Conservation (phyloP, 64 coral and sea anemone genomes). For the Platygyra sinensis region DNA sequence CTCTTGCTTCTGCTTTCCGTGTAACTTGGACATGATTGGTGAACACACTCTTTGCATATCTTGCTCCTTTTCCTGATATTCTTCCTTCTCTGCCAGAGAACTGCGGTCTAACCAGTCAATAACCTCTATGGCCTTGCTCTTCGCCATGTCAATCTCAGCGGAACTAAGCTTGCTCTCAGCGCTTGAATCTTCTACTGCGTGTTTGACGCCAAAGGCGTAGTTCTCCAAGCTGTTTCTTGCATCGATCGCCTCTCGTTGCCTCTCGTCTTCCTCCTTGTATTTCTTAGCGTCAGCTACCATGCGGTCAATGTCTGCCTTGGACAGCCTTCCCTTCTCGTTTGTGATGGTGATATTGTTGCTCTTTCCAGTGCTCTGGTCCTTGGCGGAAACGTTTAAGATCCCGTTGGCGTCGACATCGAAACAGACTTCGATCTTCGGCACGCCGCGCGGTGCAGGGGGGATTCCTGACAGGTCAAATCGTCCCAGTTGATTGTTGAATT, state of each 20-base stretch:
- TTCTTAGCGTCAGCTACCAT: slow-evolving; percentile 75
- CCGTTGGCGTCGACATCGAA: slow-evolving; percentile 85
- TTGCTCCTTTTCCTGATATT: slow-evolving; percentile 68
- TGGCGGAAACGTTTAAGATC: slow-evolving; percentile 76
- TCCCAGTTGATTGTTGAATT: slow-evolving; percentile 69
- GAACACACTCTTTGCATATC: slow-evolving; percentile 75
- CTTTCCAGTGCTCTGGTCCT: slow-evolving; percentile 77
- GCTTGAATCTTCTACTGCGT: slow-evolving; percentile 56
- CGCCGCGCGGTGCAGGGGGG: slow-evolving; percentile 73
- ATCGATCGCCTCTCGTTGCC: slow-evolving; percentile 48
- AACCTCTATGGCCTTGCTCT: slow-evolving; percentile 56
- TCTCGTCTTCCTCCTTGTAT: slow-evolving; percentile 75
- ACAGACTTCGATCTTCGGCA: slow-evolving; percentile 78
- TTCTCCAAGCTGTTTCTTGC: slow-evolving; percentile 76
- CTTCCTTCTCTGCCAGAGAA: slow-evolving; percentile 61
- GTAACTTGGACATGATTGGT: slow-evolving; percentile 77
- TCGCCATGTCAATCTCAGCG: slow-evolving; percentile 52
- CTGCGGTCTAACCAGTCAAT: slow-evolving; percentile 63
- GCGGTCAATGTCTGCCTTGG: slow-evolving; percentile 76
- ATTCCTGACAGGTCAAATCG: slow-evolving; percentile 73
- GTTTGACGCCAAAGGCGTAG: slow-evolving; percentile 66
- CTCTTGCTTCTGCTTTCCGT: slow-evolving; percentile 41
- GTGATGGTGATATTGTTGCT: slow-evolving; percentile 74
- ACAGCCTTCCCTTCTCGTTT: slow-evolving; percentile 76
- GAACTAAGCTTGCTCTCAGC: slow-evolving; percentile 36